Evolutionary conservation across 2,888 invertebrate species (phyloP), one percentile per base, ranked within the genome.

Genomic region (Cheilosia pagana): DNA sequence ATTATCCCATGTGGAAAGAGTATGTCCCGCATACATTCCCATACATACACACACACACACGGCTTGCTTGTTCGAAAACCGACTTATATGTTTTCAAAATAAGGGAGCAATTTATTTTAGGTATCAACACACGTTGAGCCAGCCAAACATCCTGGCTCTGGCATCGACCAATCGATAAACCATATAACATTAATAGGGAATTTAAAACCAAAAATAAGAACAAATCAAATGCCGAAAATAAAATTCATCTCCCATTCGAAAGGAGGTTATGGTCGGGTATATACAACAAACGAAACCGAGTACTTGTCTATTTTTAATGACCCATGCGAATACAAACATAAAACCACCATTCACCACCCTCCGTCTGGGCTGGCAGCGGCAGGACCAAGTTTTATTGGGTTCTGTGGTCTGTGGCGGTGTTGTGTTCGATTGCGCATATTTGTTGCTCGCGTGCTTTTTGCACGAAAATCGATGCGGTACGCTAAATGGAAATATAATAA

Each of bases 271-370:
- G 52, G 59, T 52, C n/a, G 59, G 1, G 14, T 50, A 52, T 3
- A 8, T 16, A 28, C 53, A 16, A 28, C 35, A 74, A 63, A 23
- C 31, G 16, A 43, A 16, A 59, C 41, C 41, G 23, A 43, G 43
- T 19, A 70, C 31, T 50, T 35, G 63, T 78, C 57, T 71, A 78
- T 70, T 78, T 78, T 78, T 78, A 78, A 78, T 78, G 63, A 78
- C 63, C 50, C 57, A 43, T 45, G 35, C 19, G 48, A 70, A 31
- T 31, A 62, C 39, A 41, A 63, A 12, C 55, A 70, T 16, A 25
- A 52, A 48, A 55, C 57, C 57, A 31, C 43, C 62, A 71, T 23
- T n/a, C 8, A 2, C 57, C n/a, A n/a, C n/a, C n/a, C n/a, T 31
- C n/a, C 50, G 57, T 14, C 39, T 43, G n/a, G 10, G 41, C 5